Evolutionary conservation across 2,113 vertebrate genomes (phyloP), one percentile per base, ranked within the genome.

Genomic region (Epinephelus lanceolatus): DNA sequence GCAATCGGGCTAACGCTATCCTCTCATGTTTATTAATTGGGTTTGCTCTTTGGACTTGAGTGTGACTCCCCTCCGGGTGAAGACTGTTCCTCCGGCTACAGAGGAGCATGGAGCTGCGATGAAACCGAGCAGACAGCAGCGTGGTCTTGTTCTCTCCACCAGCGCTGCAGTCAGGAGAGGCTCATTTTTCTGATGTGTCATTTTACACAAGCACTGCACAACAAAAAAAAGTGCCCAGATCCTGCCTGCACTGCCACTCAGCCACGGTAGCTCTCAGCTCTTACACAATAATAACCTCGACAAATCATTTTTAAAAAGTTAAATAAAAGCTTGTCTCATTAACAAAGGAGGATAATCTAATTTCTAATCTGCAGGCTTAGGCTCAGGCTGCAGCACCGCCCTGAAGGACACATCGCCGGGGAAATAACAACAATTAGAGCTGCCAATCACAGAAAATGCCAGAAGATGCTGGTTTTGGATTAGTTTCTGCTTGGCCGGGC

Each of bases 21-120:
- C 86, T 71, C 91, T 92, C 92, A 92, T 94, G 91, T 94, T 93
- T 93, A 92, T 92, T 92, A 90, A 93, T 86, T 84, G 80, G 79
- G 67, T 77, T 84, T 74, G 81, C 85, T 90, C 82, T 88, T 90
- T 88, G 83, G 90, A 89, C 81, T 84, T 25, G 47, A 66, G 76
- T 65, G 78, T 56, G 85, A 80, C 85, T 90, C 74, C 81, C 88
- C 84, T 71, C 81, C 71, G 84, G 84, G 71, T 75, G 52, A 82
- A 55, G 61, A 67, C 77, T 79, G 68, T 17, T 86, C 84, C 82
- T 80, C 57, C 1, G 78, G 76, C 56, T 81, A 83, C 55, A 59
- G 85, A 70, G 52, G 80, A 88, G 88, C 85, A 62, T 27, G 49
- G 80, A 80, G 73, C 89, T 86, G 75, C 59, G 82, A 84, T 86